These are phyloP conservation scores for Apogon talboti DNA, from an alignment of 2,797 vertebrate species.

Conservation along the genomic window DNA sequence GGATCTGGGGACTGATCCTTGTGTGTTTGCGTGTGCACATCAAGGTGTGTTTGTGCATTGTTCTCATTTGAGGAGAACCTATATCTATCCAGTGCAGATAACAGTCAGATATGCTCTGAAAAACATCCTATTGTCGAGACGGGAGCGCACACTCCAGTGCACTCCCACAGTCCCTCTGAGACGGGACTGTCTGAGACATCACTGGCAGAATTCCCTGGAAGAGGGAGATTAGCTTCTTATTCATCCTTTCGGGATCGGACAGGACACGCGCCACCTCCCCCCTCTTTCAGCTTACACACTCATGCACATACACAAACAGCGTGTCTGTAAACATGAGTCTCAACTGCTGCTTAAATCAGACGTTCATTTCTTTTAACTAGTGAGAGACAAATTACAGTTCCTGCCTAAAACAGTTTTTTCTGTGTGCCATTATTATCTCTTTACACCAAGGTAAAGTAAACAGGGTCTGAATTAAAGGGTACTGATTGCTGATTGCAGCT, in stretches of 20 bases:
- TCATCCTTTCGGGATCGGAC: conserved; percentile 76
- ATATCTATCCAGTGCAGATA: no score
- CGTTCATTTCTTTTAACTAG: conserved; percentile 58
- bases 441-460: not conserved
- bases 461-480: no score
- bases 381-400: conserved; percentile 56
- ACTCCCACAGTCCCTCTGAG: conserved; percentile 63
- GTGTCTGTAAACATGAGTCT: conserved; percentile 40
- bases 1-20: conserved; percentile 6
- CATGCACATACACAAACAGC: conserved; percentile 53
- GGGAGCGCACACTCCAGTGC: conserved; percentile 52
- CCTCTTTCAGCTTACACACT: conserved; percentile 52
- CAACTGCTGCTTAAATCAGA: conserved; percentile 63
- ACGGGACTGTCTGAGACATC: conserved; percentile 63
- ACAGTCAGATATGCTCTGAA: conserved; percentile 52
- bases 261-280: conserved; percentile 55
- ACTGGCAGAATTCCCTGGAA: conserved; percentile 70
- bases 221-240: conserved; percentile 78
- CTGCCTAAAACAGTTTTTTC: conserved; percentile 24
- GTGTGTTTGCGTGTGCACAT: conserved; percentile 10
- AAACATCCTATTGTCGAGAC: conserved; percentile 48
- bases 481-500: not conserved
- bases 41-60: conserved; percentile 22
- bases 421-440: not conserved
- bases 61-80: conserved; percentile 41